Percentiles rank a stretch among this genome's conserved stretches.
Evolutionary conservation across 2,797 vertebrate species (phyloP).

Genomic region (Tolypeutes matacus): DNA sequence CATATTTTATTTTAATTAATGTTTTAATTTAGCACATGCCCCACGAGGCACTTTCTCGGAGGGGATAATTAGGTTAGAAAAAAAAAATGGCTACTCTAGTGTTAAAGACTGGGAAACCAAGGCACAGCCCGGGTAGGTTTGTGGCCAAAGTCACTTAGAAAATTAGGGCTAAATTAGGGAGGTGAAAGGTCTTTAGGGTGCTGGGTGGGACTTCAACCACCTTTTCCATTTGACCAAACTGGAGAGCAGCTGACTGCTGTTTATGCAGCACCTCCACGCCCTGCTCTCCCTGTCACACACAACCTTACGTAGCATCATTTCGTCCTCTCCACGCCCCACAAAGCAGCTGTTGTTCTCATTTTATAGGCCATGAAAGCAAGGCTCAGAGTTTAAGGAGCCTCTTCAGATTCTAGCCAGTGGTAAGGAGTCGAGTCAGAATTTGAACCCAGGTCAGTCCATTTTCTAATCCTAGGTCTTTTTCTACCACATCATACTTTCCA

Average conservation of each 20-base stretch:
- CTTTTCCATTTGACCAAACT: not conserved
- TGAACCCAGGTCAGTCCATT: not conserved
- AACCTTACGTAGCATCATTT: accelerated
- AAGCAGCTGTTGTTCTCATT: not conserved
- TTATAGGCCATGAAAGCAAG: not conserved
- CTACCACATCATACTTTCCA: not conserved
- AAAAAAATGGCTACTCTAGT: conserved; percentile 57
- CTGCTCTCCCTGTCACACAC: accelerated
- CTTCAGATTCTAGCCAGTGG: not conserved
- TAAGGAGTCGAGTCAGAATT: not conserved
- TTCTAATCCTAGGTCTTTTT: not conserved
- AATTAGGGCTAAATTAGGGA: not conserved
- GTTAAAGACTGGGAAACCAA: conserved; percentile 56
- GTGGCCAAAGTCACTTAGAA: conserved; percentile 32
- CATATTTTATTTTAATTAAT: conserved; percentile 84
- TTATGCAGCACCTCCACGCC: not conserved
- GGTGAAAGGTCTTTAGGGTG: not conserved
- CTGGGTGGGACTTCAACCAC: not conserved
- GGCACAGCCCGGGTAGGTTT: conserved; percentile 18
- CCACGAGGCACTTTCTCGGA: conserved; percentile 77
- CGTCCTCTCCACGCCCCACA: not conserved
- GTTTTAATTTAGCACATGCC: conserved; percentile 80
- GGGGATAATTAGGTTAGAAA: conserved; percentile 78
- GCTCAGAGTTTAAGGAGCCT: not conserved
- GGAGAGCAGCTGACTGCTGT: not conserved